Base-by-base conservation (phyloP, 2,888 invertebrate species). In the Poecilus cupreus region DNA sequence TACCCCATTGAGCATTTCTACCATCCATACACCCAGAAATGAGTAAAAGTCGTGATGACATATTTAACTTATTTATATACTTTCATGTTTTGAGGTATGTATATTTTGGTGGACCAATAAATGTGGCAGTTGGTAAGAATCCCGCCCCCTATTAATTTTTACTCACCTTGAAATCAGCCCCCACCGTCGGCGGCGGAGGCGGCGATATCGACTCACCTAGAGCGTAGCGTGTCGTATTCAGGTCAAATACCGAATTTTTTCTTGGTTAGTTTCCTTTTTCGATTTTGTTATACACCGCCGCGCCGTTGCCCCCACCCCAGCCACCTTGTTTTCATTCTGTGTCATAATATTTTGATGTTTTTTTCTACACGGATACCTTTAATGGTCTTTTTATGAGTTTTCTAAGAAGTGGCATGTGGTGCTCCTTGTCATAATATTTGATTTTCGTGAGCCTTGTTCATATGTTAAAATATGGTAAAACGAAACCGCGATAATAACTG, bases 251-350 rank as follows among this genome's bases (percentile, higher is more conserved):
- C 18, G 22, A 54, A 54, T 54, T 54, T 54, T 54, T 54, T 18
- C 22, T 54, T 54, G 3, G 18, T 54, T 54, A 20, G 54, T 54
- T 54, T 54, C 18, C 20, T 20, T 10, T 54, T 54, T 54, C 22
- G 54, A 22, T 54, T 54, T 54, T 54, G 54, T 54, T 54, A 54
- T 54, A 11, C 43, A n/a, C n/a, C n/a, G n/a, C n/a, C n/a, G n/a
- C n/a, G n/a, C n/a, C n/a, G n/a, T n/a, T n/a, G n/a, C n/a, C n/a
- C n/a, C n/a, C n/a, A n/a, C n/a, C n/a, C n/a, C n/a, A n/a, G 43
- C 43, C 43, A 13, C 32, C 32, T 32, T 43, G 43, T 43, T 54
- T 54, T 54, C 54, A 20, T 54, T 54, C 54, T 18, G 22, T 54
- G 54, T 13, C 54, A 18, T 54, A 18, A 22, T 54, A 18, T 54